phyloP scores from a whole-genome alignment of 2,888 invertebrate species.

The Lithophane socia region DNA sequence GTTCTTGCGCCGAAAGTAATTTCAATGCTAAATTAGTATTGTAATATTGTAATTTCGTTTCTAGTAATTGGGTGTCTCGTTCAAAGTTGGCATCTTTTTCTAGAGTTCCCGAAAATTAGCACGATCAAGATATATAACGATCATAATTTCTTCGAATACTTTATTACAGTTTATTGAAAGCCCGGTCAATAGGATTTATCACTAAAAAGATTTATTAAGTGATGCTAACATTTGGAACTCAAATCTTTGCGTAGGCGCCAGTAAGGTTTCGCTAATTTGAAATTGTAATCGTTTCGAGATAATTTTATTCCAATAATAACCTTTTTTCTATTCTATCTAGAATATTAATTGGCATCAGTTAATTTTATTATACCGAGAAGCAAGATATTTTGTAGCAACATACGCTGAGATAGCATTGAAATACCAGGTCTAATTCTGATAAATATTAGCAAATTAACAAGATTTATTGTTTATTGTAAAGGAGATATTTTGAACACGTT shows the following conservation, averaged over 20 bases:
- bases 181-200: constrained; percentile 11
- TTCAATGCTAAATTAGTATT: constrained; percentile 45
- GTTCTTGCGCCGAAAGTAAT: constrained; percentile 45
- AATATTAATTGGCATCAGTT: neutral
- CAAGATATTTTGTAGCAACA: neutral
- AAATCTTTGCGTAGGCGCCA: neutral
- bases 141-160: constrained; percentile 9
- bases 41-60: constrained; percentile 14
- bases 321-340: neutral
- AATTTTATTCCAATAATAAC: constrained; percentile 10
- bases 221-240: neutral
- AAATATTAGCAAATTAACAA: neutral
- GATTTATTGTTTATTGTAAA: neutral
- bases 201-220: constrained; percentile 33
- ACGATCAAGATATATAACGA: neutral
- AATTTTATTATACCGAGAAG: neutral
- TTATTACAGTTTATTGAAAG: constrained; percentile 21
- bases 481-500: accelerated
- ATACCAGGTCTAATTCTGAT: no score
- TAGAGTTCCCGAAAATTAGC: neutral
- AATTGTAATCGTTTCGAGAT: constrained; percentile 21
- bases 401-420: neutral
- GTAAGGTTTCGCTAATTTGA: constrained; percentile 9
- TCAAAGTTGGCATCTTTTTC: neutral
- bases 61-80: constrained; percentile 21